These are phyloP conservation scores for Leptocoma aspasia DNA, from an alignment of 2,113 vertebrate genomes.

Conservation along the genomic window DNA sequence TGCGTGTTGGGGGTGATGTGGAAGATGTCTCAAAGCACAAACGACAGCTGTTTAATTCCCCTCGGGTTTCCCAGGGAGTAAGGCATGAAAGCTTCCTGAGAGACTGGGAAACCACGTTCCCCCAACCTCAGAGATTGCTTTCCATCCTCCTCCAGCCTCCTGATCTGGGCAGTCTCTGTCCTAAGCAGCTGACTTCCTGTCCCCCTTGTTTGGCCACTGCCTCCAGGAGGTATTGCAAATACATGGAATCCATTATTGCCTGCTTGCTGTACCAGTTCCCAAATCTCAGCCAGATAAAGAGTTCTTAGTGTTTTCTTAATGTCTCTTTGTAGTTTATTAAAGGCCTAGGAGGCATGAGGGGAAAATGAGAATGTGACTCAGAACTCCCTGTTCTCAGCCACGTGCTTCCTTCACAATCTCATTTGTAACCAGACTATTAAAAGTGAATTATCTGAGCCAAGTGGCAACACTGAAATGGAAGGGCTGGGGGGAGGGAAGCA, in stretches of 20 bases:
- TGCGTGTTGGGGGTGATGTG: rapidly evolving
- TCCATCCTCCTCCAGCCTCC: not conserved
- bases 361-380: constrained; percentile 25
- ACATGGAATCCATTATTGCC: constrained; percentile 29
- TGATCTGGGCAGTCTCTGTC: not conserved
- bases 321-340: constrained; percentile 47
- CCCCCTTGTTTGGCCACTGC: not conserved
- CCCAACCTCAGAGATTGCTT: not conserved
- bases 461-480: not conserved
- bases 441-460: constrained; percentile 37
- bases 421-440: constrained; percentile 9
- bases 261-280: not conserved
- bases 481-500: not conserved
- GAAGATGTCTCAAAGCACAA: not conserved
- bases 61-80: not conserved
- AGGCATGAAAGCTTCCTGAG: not conserved
- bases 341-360: constrained; percentile 25
- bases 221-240: not conserved
- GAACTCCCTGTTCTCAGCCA: not conserved
- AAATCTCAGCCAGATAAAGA: constrained; percentile 56
- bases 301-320: not conserved
- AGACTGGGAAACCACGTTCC: not conserved
- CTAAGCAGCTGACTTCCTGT: not conserved
- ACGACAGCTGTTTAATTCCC: not conserved
- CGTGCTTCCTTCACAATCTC: not conserved